Percentiles rank a stretch among this genome's conserved stretches.
phyloP scores from a whole-genome alignment of 2,113 vertebrate genomes.

The Myotis lucifugus region DNA sequence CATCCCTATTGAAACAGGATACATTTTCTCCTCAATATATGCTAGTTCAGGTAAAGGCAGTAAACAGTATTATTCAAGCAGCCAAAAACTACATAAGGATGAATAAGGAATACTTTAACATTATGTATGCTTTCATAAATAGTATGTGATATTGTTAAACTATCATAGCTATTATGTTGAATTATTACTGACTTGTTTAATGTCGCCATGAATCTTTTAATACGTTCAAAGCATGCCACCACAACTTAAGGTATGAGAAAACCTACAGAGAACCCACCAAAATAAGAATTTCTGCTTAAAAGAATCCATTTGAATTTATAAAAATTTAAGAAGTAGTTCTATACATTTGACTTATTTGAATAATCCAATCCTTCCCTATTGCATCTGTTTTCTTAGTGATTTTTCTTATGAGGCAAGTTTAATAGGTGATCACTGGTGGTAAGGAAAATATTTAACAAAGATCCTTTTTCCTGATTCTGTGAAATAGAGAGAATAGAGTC shows the following conservation, averaged over 20 bases:
- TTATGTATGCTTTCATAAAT: slow-evolving; percentile 19
- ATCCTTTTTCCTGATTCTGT: background rate
- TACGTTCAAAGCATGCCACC: background rate
- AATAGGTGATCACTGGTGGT: background rate
- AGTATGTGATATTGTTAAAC: background rate
- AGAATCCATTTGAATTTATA: background rate
- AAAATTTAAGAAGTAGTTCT: background rate
- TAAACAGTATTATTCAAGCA: background rate
- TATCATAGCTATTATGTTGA: background rate
- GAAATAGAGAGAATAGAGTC: background rate
- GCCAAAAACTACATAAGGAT: background rate
- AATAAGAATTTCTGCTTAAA: background rate
- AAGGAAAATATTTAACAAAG: background rate
- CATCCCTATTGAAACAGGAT: background rate
- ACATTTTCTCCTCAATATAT: background rate
- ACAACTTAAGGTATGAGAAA: background rate
- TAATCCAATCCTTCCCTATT: background rate
- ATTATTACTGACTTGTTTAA: slow-evolving; percentile 16
- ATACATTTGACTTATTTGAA: background rate
- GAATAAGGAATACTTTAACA: background rate
- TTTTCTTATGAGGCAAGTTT: background rate
- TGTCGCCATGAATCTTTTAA: background rate
- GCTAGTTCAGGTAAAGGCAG: background rate
- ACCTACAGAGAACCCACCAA: background rate
- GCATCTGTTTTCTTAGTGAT: background rate